Percentiles rank a stretch among this genome's conserved stretches.
These are phyloP conservation scores for Chromobotia macracanthus DNA, from an alignment of 2,797 vertebrate genomes.

Conservation along the genomic window DNA sequence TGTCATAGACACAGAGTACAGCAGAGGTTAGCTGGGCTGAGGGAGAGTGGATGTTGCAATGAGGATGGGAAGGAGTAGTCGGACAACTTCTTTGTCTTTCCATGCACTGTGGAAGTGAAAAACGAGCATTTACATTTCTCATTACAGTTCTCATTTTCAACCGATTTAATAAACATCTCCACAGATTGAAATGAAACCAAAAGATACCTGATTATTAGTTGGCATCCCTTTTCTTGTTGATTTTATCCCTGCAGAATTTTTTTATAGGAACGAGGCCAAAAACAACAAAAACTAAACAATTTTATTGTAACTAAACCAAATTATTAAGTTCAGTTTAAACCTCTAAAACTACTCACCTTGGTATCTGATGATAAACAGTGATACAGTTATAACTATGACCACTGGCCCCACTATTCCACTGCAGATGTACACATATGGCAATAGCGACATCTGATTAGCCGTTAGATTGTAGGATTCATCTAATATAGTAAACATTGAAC, in stretches of 20 bases:
- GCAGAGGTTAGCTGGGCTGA: neutral
- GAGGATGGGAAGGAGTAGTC: neutral
- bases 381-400: neutral
- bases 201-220: constrained; percentile 20
- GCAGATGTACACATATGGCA: constrained; percentile 24
- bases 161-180: neutral
- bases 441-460: neutral
- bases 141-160: neutral
- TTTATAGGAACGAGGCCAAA: too few species aligned
- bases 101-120: constrained; percentile 18
- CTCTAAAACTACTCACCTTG: neutral
- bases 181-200: neutral
- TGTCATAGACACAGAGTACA: neutral
- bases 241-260: neutral
- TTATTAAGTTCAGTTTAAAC: neutral
- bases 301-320: neutral
- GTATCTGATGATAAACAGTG: constrained; percentile 9
- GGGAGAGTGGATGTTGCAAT: neutral
- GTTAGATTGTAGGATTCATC: fast-evolving
- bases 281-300: neutral
- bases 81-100: neutral
- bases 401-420: constrained; percentile 18
- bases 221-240: neutral
- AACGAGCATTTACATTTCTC: neutral
- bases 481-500: neutral